These are phyloP conservation scores for Plagodis dolabraria DNA, from an alignment of 2,888 invertebrate species.

Conservation along the genomic window DNA sequence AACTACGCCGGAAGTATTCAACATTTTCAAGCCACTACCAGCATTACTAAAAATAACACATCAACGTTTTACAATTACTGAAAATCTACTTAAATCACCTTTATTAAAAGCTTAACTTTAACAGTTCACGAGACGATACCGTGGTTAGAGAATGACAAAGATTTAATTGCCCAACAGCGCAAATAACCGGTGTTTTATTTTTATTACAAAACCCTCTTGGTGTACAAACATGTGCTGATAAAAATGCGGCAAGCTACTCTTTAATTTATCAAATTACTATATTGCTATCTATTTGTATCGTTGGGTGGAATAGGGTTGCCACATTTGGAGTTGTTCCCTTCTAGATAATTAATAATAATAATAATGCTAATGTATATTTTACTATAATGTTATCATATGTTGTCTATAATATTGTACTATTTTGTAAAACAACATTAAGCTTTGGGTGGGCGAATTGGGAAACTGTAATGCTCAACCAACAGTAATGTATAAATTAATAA, in stretches of 20 bases:
- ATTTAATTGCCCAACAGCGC: constrained; percentile 13
- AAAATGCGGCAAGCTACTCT: constrained; percentile 53
- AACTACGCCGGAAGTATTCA: too few species aligned
- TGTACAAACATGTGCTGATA: constrained; percentile 40
- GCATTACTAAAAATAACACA: constrained; percentile 3
- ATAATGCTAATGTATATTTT: too few species aligned
- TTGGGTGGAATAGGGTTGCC: constrained; percentile 10
- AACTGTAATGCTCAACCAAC: too few species aligned
- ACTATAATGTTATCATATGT: too few species aligned
- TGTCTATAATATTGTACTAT: too few species aligned
- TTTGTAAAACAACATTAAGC: too few species aligned
- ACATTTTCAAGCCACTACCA: too few species aligned
- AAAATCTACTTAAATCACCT: neutral
- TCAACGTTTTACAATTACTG: too few species aligned
- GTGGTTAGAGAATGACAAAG: constrained; percentile 7
- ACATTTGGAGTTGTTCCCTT: too few species aligned
- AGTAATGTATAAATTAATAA: too few species aligned
- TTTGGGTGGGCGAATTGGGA: too few species aligned
- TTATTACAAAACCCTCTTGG: constrained; percentile 11
- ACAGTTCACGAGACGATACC: neutral
- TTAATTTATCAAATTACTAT: constrained; percentile 48
- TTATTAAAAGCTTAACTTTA: constrained; percentile 3
- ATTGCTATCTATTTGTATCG: constrained; percentile 40
- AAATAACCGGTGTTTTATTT: constrained; percentile 13
- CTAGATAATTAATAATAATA: too few species aligned